Evolutionary conservation across 1,140 invertebrate species (phyloP).

Genomic region (Paramacrobiotus metropolitanus): DNA sequence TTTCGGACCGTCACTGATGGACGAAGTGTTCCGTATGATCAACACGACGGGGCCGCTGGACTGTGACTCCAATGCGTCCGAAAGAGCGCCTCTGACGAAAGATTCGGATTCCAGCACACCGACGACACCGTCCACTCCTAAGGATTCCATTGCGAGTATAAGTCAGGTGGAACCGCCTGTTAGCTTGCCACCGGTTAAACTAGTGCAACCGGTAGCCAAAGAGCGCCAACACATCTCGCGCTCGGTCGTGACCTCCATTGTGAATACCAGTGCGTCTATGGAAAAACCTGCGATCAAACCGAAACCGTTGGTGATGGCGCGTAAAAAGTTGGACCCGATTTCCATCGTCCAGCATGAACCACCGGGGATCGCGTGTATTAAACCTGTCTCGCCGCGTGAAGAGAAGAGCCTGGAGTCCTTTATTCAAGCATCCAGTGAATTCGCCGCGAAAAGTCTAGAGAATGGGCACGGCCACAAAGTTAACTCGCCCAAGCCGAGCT

Average conservation of each 20-base stretch:
- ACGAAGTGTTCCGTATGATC: conserved; percentile 67
- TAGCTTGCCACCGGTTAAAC: conserved; percentile 5
- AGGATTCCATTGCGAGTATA: conserved; percentile 5
- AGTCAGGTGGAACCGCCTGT: conserved; percentile 5
- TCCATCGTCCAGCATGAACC: not conserved
- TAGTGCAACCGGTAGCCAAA: conserved; percentile 5
- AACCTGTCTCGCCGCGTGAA: conserved; percentile 78
- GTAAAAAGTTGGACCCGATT: conserved; percentile 16
- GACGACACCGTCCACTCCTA: not conserved
- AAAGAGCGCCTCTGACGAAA: too few relatives aligned
- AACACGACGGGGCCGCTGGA: conserved; percentile 18
- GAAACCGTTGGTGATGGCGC: not conserved
- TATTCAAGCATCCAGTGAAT: conserved; percentile 74
- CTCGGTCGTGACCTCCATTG: not conserved
- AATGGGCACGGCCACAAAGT: conserved; percentile 27
- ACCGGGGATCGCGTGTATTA: conserved; percentile 29
- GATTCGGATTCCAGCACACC: too few relatives aligned
- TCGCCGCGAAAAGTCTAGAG: conserved; percentile 63
- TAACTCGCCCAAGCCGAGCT: conserved; percentile 18
- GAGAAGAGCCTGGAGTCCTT: conserved; percentile 74
- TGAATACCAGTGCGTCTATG: not conserved
- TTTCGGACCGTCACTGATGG: conserved; percentile 69
- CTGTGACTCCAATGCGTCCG: conserved; percentile 8
- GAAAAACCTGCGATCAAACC: conserved; percentile 16
- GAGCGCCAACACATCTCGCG: not conserved